Conservation (phyloP, 92 coral and sea anemone species). For the Porites rus region DNA sequence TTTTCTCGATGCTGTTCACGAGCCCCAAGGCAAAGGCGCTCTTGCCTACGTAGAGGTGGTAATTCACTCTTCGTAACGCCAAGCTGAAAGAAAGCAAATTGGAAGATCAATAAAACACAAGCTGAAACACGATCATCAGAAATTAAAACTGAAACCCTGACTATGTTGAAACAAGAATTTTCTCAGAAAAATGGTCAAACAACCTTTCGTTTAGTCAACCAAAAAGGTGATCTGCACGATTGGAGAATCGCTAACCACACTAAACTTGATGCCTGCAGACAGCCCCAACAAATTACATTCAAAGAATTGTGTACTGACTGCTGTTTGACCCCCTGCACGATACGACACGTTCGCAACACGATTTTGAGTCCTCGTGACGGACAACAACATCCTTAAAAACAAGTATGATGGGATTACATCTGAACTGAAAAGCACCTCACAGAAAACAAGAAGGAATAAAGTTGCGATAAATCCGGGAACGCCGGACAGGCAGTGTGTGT, state of each 20-base stretch:
- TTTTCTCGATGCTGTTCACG: conserved; percentile 17
- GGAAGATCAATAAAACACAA: conserved; percentile 58
- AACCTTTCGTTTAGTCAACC: not conserved
- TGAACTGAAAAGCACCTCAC: not conserved
- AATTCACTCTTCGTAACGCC: conserved; percentile 33
- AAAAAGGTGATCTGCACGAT: not conserved
- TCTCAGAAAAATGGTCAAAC: not conserved
- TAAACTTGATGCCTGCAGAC: not conserved
- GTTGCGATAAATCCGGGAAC: not conserved
- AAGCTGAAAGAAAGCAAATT: conserved; percentile 51
- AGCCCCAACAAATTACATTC: conserved; percentile 19
- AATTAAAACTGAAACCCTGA: conserved; percentile 32
- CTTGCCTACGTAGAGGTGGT: conserved; percentile 2
- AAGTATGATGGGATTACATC: not conserved
- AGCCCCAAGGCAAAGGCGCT: conserved; percentile 28
- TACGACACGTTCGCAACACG: conserved; percentile 42
- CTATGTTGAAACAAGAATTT: not conserved
- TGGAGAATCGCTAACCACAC: not conserved
- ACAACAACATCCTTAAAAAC: conserved; percentile 2
- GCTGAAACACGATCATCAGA: not conserved
- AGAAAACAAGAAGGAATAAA: conserved; percentile 7
- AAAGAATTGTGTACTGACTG: not conserved
- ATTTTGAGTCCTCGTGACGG: conserved; percentile 40
- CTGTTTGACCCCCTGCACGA: conserved; percentile 44
- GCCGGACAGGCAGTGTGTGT: not conserved